These are phyloP conservation scores for Drosophila nr. perissopoda DNA, from an alignment of 2,888 invertebrate genomes.

Conservation along the genomic window DNA sequence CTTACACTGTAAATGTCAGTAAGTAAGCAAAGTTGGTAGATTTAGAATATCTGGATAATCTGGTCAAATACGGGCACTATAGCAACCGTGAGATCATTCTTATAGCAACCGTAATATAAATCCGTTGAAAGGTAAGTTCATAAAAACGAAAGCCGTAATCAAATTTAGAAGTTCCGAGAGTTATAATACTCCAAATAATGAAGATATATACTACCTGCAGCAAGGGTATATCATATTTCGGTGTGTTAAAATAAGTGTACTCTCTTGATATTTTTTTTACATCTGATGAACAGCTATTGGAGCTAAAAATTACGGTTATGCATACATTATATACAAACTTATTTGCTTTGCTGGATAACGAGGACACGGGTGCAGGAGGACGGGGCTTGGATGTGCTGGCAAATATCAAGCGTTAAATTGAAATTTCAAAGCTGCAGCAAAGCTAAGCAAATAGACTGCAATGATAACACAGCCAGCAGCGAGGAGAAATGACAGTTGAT, in stretches of 20 bases:
- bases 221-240: background rate
- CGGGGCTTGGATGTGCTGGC: constrained; percentile 22
- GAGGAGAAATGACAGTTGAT: constrained; percentile 39
- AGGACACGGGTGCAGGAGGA: background rate
- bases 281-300: constrained; percentile 76
- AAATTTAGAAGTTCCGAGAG: background rate
- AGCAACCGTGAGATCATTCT: background rate
- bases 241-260: background rate
- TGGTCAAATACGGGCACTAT: too few species aligned
- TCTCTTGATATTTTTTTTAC: constrained; percentile 1
- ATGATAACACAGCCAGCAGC: constrained; percentile 55
- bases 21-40: background rate
- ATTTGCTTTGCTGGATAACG: constrained; percentile 26
- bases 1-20: background rate
- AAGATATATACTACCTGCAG: background rate
- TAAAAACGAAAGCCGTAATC: background rate
- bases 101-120: fast-evolving
- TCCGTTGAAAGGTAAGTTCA: background rate
- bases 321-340: constrained; percentile 43
- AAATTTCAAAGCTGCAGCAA: constrained; percentile 70
- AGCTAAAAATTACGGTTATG: constrained; percentile 76
- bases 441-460: constrained; percentile 63
- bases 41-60: background rate
- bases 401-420: constrained; percentile 77
- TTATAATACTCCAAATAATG: background rate